Base-by-base conservation (phyloP, 1,140 invertebrate genomes). In the Scaptomyza montana region DNA sequence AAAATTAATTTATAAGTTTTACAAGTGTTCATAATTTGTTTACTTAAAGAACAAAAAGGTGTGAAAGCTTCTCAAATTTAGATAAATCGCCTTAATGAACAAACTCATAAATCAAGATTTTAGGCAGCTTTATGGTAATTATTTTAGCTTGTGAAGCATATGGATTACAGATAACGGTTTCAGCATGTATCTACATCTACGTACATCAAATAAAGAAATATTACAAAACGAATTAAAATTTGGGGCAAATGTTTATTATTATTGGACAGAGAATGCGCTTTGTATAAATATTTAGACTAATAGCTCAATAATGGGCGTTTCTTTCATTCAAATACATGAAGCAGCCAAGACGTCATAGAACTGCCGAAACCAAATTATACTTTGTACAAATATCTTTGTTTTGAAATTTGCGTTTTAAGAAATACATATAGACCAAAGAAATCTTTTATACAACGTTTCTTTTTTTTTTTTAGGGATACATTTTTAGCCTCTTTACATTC, bases 1-100 rank as follows among this genome's bases (percentile, higher is more conserved):
- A 67, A 86, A 86, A 69, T 30, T 63, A 78, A 87, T 86, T 78
- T 78, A 81, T 86, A 60, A 85, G 77, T 85, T 77, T 80, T 77
- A 77, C 68, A 85, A 84, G 82, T 82, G 75, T 66, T 74, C 66
- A 39, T 39, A 72, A 57, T 63, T 70, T 84, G 74, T 80, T 85
- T 80, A 77, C 57, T 9, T 39, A 60, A 55, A 33, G 30, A 1
- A 51, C 54, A 25, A 51, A 56, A 68, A 66, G 77, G 28, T 33
- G 50, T 9, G 50, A 51, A 51, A 13, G 7, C 2, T 30, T 25
- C 21, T 41, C 6, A 56, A 21, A 33, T 51, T n/a, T n/a, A n/a
- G n/a, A n/a, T n/a, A n/a, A 10, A 19, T 51, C 36, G 12, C 33
- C 21, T 16, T n/a, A 2, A 43, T 46, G 28, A 43, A 45, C 57